phyloP scores from a whole-genome alignment of 2,113 vertebrate genomes.

The Callionymus lyra region DNA sequence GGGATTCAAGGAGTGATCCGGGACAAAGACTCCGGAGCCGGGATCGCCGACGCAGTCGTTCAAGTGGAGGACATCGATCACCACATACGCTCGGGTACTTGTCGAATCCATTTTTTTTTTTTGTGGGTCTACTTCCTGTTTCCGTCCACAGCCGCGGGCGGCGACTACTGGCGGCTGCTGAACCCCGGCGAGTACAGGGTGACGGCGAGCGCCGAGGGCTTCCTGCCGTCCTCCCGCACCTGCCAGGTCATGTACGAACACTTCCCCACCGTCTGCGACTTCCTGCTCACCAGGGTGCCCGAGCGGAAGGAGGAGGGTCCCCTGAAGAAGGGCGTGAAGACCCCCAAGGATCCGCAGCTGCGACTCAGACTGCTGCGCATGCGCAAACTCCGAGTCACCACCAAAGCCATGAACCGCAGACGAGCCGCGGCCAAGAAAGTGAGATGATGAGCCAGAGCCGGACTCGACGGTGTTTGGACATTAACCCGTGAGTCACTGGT shows the following conservation, averaged over 20 bases:
- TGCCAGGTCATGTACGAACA: constrained; percentile 84
- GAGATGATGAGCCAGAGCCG: constrained; percentile 2
- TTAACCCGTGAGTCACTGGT: too few relatives aligned
- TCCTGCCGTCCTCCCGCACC: constrained; percentile 67
- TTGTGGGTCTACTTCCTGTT: neutral
- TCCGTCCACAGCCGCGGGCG: constrained; percentile 58
- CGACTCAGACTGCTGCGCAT: constrained; percentile 41
- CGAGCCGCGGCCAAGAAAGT: constrained; percentile 8
- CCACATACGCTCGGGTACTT: constrained; percentile 80
- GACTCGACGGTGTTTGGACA: too few relatives aligned
- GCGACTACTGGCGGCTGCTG: constrained; percentile 89
- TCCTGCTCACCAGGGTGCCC: constrained; percentile 75
- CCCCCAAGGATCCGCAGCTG: constrained; percentile 57
- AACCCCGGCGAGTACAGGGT: constrained; percentile 88
- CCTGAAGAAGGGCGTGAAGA: constrained; percentile 71
- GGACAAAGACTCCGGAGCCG: constrained; percentile 76
- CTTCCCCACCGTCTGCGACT: constrained; percentile 85
- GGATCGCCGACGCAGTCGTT: constrained; percentile 79
- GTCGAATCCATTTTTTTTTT: neutral
- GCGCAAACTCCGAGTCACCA: constrained; percentile 39
- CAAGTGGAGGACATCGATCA: constrained; percentile 82
- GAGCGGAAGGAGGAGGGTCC: constrained; percentile 73
- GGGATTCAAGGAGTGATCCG: constrained; percentile 86
- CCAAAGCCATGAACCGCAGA: constrained; percentile 42
- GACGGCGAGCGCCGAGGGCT: constrained; percentile 73